Base-by-base conservation (phyloP, 2,888 invertebrate genomes). In the Boloria euphrosyne region DNA sequence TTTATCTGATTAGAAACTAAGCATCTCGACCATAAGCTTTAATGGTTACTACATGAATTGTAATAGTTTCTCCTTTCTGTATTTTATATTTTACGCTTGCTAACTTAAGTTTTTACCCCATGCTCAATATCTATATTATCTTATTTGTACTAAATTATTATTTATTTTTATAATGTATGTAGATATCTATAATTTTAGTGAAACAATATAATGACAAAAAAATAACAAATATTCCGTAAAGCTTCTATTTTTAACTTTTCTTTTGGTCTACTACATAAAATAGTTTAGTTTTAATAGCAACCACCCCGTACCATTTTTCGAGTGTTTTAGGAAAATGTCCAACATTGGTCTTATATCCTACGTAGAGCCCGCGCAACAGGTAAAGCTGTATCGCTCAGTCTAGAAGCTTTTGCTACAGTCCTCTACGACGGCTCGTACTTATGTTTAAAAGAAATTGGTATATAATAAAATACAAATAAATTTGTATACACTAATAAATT, bases 291-390 rank as follows among this genome's bases (percentile, higher is more conserved):
- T 31, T 7, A 31, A 31, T 31, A 6, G 6, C 31, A 31, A 31
- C 31, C 31, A 7, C 7, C 31, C 31, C 6, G 7, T 38, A 0
- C 10, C 10, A 38, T 38, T 38, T 38, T 10, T 10, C 31, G 31
- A 38, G 31, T 31, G 31, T 31, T 31, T 31, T 31, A 31, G 31
- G 10, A 38, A 38, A 38, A 38, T 38, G 31, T 10, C 3, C 2
- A 38, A 38, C 3, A 38, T 38, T 38, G 31, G 7, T 38, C 31
- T 38, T 38, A 2, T 38, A 38, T 31, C 78, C 76, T 77, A 74
- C 64, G 64, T 53, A 65, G 58, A 71, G 69, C 69, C 70, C 72
- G 79, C 73, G 87, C 90, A 90, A 90, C 90, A 90, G 89, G 89
- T 90, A 85, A 80, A 79, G 78, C 79, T 82, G 80, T 78, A 76